Evolutionary conservation across 2,888 invertebrate genomes (phyloP), one percentile per base, ranked within the genome.

Genomic region (Autographa gamma): DNA sequence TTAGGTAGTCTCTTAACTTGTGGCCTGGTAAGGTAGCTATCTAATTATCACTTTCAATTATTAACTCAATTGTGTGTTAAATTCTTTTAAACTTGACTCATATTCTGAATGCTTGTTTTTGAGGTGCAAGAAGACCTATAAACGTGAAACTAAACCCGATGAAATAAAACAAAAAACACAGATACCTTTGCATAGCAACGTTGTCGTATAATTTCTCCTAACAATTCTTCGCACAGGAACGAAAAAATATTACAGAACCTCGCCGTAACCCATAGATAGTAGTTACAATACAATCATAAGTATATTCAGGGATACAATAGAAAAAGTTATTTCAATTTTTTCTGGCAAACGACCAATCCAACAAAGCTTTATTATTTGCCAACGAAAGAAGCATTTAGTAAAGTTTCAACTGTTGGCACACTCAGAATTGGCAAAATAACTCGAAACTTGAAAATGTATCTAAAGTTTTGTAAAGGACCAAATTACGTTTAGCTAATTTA

Each of bases 381-480:
- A 81, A 62, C 73, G 61, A 74, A 82, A 79, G 70, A 81, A 74
- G 79, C 79, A 74, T 83, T 83, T 81, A 83, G 84, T 69, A 74
- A 83, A 83, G 68, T 82, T 82, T 77, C 70, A 83, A 77, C 82
- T 62, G 74, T 82, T 79, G 82, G 73, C 79, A 83, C 65, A 73
- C 54, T 48, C 14, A 43, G 68, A 71, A 79, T 81, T 74, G 74
- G 68, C 58, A 79, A 25, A 82, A 77, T 81, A 79, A 78, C 79
- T 74, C 79, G 74, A 67, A 73, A 73, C 69, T 72, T 74, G 65
- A 74, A 73, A 71, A 66, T 73, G 68, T 65, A 41, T 63, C 60
- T 43, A 65, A 77, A 77, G 16, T 72, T 74, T 41, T 25, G 31
- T 11, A 48, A 60, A 31, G 19, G 63, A 60, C 70, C 13, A 60